Base-by-base conservation (phyloP, 2,888 invertebrate genomes). In the Zygaena filipendulae region DNA sequence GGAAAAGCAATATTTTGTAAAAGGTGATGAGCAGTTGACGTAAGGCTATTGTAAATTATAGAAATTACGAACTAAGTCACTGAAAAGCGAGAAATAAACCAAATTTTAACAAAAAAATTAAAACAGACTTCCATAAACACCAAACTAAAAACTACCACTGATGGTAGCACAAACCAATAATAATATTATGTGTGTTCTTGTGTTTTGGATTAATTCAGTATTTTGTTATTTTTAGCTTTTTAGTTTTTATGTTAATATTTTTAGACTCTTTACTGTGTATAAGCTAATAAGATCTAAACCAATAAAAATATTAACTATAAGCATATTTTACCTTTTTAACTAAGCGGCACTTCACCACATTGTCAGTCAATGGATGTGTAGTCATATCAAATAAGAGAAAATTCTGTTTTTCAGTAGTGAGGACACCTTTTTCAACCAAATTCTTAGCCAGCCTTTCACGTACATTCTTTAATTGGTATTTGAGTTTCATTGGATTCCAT, bases 351-450 rank as follows among this genome's bases (percentile, higher is more conserved):
- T 99, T 99, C 29, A 95, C 90, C 45, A 90, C 86, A 74, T 94
- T 93, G 68, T 99, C 97, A 40, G 93, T 95, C 38, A 99, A 83
- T 21, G 99, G 99, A 84, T 99, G 99, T 49, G 99, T 99, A 29
- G 99, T 99, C 97, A 99, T 99, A 81, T 99, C 99, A 69, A 99
- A 99, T 32, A 99, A 83, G 51, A 99, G 84, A 77, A 99, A 99
- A 74, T 99, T 99, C 79, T 99, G 98, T 81, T 98, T 99, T 71
- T 99, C 98, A 34, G 98, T 99, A 36, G 98, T 97, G 45, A 98
- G 85, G 21, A 99, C 97, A 44, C 98, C 98, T 71, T 99, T 99
- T 70, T 99, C 99, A 19, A 98, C 98, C 51, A 99, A 85, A 82
- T 98, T 99, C 77, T 99, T 99, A 23, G 99, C 99, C 60, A 99